A percentile compares a stretch with the other conserved stretches of the same genome.
Evolutionary conservation across 2,113 vertebrate genomes (phyloP).

Genomic region (Menidia beryllina): DNA sequence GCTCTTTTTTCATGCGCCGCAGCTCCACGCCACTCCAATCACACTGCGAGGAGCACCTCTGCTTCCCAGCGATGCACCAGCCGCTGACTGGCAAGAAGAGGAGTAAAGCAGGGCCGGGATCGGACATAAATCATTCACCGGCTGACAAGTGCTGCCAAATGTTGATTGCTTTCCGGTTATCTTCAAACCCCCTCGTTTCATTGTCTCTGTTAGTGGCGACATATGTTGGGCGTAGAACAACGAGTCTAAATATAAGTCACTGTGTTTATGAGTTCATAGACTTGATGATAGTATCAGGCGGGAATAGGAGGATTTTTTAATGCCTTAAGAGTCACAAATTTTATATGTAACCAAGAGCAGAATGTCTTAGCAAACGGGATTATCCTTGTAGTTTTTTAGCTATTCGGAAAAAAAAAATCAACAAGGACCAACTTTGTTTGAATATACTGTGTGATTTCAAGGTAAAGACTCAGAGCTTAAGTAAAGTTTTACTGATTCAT

Average conservation of each 20-base stretch:
- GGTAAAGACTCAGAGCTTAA: slow-evolving; percentile 23
- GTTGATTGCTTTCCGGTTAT: slow-evolving; percentile 76
- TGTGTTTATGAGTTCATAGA: slow-evolving; percentile 13
- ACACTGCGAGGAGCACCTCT: slow-evolving; percentile 60
- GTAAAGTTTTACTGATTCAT: slow-evolving; percentile 35
- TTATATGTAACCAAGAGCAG: slow-evolving; percentile 24
- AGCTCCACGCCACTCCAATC: slow-evolving; percentile 70
- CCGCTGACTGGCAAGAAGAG: slow-evolving; percentile 64
- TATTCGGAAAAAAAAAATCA: slow-evolving; percentile 10
- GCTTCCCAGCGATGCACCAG: slow-evolving; percentile 61
- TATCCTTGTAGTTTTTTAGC: not conserved
- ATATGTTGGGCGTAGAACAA: slow-evolving; percentile 56
- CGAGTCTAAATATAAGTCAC: slow-evolving; percentile 46
- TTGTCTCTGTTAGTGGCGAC: slow-evolving; percentile 54
- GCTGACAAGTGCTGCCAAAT: slow-evolving; percentile 66
- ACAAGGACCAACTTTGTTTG: not conserved
- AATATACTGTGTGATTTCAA: slow-evolving; percentile 12
- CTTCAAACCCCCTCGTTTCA: slow-evolving; percentile 68
- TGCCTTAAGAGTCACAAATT: slow-evolving; percentile 20
- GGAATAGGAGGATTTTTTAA: slow-evolving; percentile 14
- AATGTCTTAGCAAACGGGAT: slow-evolving; percentile 9
- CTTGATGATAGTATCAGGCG: not conserved
- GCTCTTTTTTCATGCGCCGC: slow-evolving; percentile 67
- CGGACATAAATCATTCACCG: slow-evolving; percentile 76
- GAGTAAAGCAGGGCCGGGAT: slow-evolving; percentile 53